Conservation (phyloP, 2,113 vertebrate genomes). For the Archocentrus centrarchus region DNA sequence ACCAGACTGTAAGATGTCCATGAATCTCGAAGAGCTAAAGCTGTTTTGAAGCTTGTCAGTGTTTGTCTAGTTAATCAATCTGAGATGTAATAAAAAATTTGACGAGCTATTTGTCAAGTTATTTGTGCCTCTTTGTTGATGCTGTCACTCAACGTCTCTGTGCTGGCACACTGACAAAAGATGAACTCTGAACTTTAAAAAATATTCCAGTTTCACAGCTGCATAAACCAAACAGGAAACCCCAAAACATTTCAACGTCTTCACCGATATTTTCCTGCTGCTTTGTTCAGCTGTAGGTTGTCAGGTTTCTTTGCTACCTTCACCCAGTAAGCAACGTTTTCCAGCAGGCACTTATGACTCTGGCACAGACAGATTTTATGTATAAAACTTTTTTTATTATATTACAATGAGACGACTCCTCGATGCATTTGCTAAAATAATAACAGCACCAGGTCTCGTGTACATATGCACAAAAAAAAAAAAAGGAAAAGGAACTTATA, state of each 20-base stretch:
- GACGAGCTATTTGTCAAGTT: slow-evolving; percentile 4
- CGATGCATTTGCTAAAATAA: slow-evolving; percentile 74
- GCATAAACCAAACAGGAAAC: slow-evolving; percentile 68
- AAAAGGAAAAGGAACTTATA: slow-evolving; percentile 66
- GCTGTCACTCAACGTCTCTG: background rate
- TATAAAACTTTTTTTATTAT: slow-evolving; percentile 94
- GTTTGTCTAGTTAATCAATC: background rate
- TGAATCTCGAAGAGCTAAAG: background rate
- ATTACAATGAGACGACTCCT: slow-evolving; percentile 88
- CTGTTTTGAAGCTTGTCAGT: background rate
- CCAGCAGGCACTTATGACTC: slow-evolving; percentile 18
- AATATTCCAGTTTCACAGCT: slow-evolving; percentile 52
- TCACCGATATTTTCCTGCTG: slow-evolving; percentile 40
- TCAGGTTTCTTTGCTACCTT: background rate
- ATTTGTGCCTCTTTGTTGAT: background rate
- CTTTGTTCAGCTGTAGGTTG: background rate
- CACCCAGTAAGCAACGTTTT: background rate
- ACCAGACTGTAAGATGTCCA: background rate
- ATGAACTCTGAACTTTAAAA: slow-evolving; percentile 42
- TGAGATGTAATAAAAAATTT: slow-evolving; percentile 41
- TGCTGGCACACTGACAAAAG: background rate
- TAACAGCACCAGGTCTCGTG: slow-evolving; percentile 81
- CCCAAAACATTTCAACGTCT: slow-evolving; percentile 15
- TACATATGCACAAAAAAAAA: slow-evolving; percentile 51
- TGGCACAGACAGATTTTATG: slow-evolving; percentile 38